Percentiles rank a stretch among this genome's conserved stretches.
Evolutionary conservation across 2,113 vertebrate genomes (phyloP).

Genomic region (Seriola quinqueradiata): DNA sequence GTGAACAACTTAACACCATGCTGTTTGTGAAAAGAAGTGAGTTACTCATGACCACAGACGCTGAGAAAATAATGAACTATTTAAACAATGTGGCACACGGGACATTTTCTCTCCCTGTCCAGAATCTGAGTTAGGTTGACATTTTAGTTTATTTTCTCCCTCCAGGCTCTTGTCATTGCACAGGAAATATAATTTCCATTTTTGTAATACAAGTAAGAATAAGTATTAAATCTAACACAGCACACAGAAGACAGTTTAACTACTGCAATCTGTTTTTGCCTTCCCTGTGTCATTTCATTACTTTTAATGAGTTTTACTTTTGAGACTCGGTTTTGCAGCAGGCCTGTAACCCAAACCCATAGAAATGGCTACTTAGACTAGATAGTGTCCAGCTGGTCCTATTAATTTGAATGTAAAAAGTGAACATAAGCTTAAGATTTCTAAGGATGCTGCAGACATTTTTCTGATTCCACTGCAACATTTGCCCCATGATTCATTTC

Average conservation of each 20-base stretch:
- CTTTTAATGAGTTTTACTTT: constrained; percentile 23
- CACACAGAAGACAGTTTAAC: constrained; percentile 8
- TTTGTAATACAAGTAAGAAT: constrained; percentile 23
- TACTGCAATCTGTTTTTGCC: background rate
- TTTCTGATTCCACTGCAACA: background rate
- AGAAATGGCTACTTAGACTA: background rate
- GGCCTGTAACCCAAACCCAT: background rate
- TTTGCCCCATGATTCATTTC: background rate
- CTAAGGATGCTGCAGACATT: too few species aligned
- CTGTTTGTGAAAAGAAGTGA: constrained; percentile 42
- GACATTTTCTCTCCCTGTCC: constrained; percentile 13
- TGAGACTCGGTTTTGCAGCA: background rate
- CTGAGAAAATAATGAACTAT: constrained; percentile 21
- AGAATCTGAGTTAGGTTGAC: constrained; percentile 8
- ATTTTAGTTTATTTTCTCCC: constrained; percentile 32
- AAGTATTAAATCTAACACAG: constrained; percentile 4
- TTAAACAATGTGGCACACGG: background rate
- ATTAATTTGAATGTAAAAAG: background rate
- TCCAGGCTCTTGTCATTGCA: constrained; percentile 7
- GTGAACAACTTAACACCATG: constrained; percentile 34
- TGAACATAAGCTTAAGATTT: too few species aligned
- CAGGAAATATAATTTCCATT: constrained; percentile 26
- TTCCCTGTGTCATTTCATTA: constrained; percentile 5
- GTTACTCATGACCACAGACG: constrained; percentile 29
- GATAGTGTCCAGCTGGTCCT: background rate